Evolutionary conservation across 2,113 vertebrate species (phyloP), one percentile per base, ranked within the genome.

Genomic region (Spea multiplicata): DNA sequence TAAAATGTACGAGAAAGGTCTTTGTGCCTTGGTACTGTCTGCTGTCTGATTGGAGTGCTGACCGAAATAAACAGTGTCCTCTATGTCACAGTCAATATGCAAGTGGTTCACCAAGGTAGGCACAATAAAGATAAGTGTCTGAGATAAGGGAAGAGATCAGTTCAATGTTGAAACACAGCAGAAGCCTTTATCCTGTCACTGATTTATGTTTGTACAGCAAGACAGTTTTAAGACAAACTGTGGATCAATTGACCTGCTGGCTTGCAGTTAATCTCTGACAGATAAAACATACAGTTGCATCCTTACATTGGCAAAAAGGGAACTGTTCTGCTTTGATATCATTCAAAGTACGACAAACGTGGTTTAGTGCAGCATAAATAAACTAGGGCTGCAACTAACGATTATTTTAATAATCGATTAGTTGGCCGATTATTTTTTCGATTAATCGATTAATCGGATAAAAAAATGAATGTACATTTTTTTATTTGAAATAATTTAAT

Each of bases 191-290:
- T 50, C 53, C 62, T 72, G 64, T 73, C 76, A 84, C 68, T 70
- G 1, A 64, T 77, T 81, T 48, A 12, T 73, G 82, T 83, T 66
- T 50, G 74, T 46, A 69, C 76, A 86, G 73, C 0, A 0, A 14
- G 78, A 74, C 86, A 16, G 1, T 70, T 45, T 0, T 68, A 74
- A 87, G 45, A 75, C 65, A 62, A n/a, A 17, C 44, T 79, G 69
- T 0, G 4, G 75, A 77, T 79, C 83, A 81, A 70, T 47, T 45
- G 65, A 50, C 61, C 0, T 0, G 82, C 70, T 30, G 0, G 0
- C 44, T 82, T 78, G 78, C 73, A 17, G 83, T 76, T 70, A 78
- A 73, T 66, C 79, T 71, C 79, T 72, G 50, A 55, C 73, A 76
- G 74, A 76, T 73, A 17, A 7, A 0, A 0, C 81, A 62, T 64